Conservation (phyloP, 1,140 invertebrate genomes). For the Lethrus apterus region DNA sequence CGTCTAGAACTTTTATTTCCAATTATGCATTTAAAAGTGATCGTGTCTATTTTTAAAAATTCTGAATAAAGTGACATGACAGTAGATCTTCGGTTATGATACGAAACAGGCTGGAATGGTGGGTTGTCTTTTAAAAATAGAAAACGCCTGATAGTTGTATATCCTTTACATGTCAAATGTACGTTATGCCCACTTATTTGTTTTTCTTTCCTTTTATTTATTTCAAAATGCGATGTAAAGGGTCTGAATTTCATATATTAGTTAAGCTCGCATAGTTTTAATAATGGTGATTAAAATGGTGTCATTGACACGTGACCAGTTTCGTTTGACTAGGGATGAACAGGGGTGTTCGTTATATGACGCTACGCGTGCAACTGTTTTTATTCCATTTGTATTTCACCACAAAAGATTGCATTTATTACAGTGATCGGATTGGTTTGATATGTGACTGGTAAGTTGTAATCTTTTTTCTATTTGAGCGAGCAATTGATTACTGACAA, state of each 20-base stretch:
- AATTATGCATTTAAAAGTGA: no score
- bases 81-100: no score
- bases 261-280: constrained; percentile 6
- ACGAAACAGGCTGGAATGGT: no score
- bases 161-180: no score
- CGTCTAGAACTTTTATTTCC: no score
- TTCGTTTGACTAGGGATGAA: neutral
- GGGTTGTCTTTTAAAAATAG: no score
- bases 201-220: no score
- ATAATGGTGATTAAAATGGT: constrained; percentile 13
- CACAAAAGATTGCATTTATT: constrained; percentile 25
- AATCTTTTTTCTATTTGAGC: constrained; percentile 17
- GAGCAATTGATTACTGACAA: constrained; percentile 19
- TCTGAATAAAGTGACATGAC: no score
- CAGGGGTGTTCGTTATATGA: constrained; percentile 16
- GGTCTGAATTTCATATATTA: constrained; percentile 11
- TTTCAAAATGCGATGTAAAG: no score
- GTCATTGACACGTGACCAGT: constrained; percentile 12
- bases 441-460: constrained; percentile 17
- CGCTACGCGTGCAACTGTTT: constrained; percentile 27
- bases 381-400: constrained; percentile 27
- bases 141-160: no score
- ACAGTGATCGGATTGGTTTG: constrained; percentile 22
- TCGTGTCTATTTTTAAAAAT: no score
- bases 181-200: no score